Base-by-base conservation (phyloP, 2,113 vertebrate genomes). In the Ophthalmolycus amberensis region DNA sequence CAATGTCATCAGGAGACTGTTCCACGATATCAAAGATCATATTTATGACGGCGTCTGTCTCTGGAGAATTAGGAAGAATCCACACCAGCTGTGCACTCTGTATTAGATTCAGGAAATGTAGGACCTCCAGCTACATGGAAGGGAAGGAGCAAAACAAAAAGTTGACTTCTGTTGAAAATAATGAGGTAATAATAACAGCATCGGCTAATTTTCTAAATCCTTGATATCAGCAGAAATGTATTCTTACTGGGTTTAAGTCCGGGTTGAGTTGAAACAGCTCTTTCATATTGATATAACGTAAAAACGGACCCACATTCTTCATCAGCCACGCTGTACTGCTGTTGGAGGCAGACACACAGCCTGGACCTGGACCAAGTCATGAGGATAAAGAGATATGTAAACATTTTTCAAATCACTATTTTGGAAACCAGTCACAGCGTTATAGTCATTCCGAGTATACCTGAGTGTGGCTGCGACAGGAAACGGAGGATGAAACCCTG, bases 301-400 rank as follows among this genome's bases (percentile, higher is more conserved):
- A 90, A 75, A 94, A 95, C 3, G 56, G 78, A 9, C 93, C 95
- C 20, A 94, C 65, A 59, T 94, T 94, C 54, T 56, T 67, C 32
- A 18, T 9, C 12, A 94, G 69, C 93, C 93, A 95, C 25, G 88
- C 79, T n/a, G 52, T 62, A 8, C 87, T 94, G 91, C 46, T 80
- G 71, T 87, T 93, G 52, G 67, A 78, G 25, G 54, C 40, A 0
- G 75, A 80, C 38, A 85, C 70, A 81, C 94, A 95, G 50, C 65
- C 83, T 14, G 62, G 15, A 77, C 78, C 93, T 94, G 83, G 25
- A 80, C n/a, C 22, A 25, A 16, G 16, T 2, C 4, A 29, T 1
- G 1, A 68, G 37, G 16, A 56, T 2, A 1, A 32, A 63, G 2
- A 85, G 6, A 82, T 1, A 29, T 14, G 18, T 69, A 29, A 77